Base-by-base conservation (phyloP, 2,888 invertebrate species). In the Pterostichus madidus region DNA sequence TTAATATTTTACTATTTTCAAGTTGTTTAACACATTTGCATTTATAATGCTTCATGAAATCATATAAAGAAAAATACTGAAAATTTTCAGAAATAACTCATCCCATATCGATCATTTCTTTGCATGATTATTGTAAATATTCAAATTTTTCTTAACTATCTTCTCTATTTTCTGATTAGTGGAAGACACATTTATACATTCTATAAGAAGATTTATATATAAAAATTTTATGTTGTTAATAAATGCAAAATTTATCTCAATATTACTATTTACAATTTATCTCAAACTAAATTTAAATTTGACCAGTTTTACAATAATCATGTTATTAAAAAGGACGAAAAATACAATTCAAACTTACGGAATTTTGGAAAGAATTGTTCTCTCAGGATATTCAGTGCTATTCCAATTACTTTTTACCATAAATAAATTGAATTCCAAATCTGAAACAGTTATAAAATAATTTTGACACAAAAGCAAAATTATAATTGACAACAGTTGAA, bases 1-100 rank as follows among this genome's bases (percentile, higher is more conserved):
- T 39, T 87, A 84, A 89, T 89, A 89, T 88, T 89, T 87, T 88
- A 88, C 88, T 88, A 88, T 85, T 88, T 84, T 85, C 88, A 88
- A 87, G 87, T 86, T 88, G 87, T 86, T 24, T 86, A 84, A 86
- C 86, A 86, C 86, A 86, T 85, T 24, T 86, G 86, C 88, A 89
- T 89, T 89, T 86, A 87, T 82, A 89, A 89, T 88, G 88, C 87
- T 86, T 85, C 31, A 80, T 84, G 79, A 85, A 86, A 86, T 86
- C 86, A 39, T 86, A 86, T 44, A 64, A 68, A 7, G 17, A 64
- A 24, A 64, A 61, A 59, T 24, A 59, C 8, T 61, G 11, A 61
- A 61, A 53, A 53, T 53, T 53, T 17, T 13, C 2, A 8, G 8
- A 39, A 39, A 7, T 7, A 53, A 53, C 15, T 46, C 44, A 80